Conservation (phyloP, 1,140 invertebrate species). For the Sitodiplosis mosellana region DNA sequence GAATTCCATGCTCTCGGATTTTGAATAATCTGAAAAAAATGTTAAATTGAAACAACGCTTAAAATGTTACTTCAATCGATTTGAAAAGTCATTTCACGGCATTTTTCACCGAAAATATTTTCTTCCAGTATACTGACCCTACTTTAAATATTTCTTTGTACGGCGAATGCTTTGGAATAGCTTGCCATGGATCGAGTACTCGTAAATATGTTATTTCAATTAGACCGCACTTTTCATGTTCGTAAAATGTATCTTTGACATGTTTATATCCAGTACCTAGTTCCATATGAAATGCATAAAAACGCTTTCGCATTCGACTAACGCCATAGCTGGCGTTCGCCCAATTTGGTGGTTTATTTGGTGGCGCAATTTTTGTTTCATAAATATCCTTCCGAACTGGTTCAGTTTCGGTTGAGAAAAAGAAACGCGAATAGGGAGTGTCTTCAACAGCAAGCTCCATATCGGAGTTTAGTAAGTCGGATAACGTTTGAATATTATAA, state of each 20-base stretch:
- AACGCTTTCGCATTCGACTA: constrained; percentile 7
- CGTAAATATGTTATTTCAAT: constrained; percentile 39
- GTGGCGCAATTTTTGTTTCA: constrained; percentile 17
- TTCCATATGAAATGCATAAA: constrained; percentile 46
- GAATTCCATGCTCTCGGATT: constrained; percentile 20
- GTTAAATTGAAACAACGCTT: too few species aligned
- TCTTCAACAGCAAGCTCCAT: constrained; percentile 20
- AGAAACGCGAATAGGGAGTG: constrained; percentile 20
- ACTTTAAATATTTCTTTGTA: constrained; percentile 40
- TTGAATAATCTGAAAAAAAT: constrained; percentile 12
- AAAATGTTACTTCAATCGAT: too few species aligned
- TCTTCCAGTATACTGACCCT: constrained; percentile 29
- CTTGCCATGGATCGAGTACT: constrained; percentile 34
- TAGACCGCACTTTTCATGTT: constrained; percentile 45
- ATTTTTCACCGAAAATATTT: too few species aligned
- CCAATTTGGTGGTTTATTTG: constrained; percentile 13
- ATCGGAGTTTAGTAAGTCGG: constrained; percentile 23
- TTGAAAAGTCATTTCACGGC: too few species aligned
- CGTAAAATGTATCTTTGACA: constrained; percentile 38
- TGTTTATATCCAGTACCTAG: constrained; percentile 37
- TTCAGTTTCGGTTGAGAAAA: constrained; percentile 8
- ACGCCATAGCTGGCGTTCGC: constrained; percentile 14
- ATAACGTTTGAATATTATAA: constrained; percentile 23
- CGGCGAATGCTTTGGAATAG: constrained; percentile 34
- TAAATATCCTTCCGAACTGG: constrained; percentile 15